Conservation (phyloP, 2,113 vertebrate species). For the Callipepla californica region DNA sequence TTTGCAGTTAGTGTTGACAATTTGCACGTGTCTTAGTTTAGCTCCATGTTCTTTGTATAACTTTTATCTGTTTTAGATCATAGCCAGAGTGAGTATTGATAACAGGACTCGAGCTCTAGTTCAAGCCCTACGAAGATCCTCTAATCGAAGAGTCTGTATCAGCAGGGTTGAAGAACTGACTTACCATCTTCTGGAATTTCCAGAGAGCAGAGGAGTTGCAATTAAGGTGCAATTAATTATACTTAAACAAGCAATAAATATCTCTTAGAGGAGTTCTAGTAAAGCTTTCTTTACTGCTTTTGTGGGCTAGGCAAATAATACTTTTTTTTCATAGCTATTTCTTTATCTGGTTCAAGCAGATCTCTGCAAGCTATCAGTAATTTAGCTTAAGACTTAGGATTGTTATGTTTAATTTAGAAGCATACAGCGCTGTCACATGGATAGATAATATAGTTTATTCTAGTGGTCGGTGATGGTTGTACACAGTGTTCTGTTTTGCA, state of each 20-base stretch:
- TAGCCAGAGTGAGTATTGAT: conserved; percentile 95
- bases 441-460: conserved; percentile 4
- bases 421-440: conserved; percentile 18
- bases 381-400: conserved; percentile 10
- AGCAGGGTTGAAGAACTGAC: conserved; percentile 94
- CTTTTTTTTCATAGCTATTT: not conserved
- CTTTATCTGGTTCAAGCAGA: not conserved
- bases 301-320: not conserved
- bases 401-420: conserved; percentile 47
- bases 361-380: not conserved
- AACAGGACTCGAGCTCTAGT: conserved; percentile 94
- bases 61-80: conserved; percentile 83
- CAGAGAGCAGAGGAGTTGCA: conserved; percentile 91
- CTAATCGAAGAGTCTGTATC: conserved; percentile 89
- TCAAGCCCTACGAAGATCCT: conserved; percentile 88
- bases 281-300: not conserved
- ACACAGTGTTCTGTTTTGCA: conserved; percentile 14
- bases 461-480: not conserved
- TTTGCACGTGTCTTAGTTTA: not conserved
- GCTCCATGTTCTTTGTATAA: not conserved
- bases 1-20: not conserved
- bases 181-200: conserved; percentile 95
- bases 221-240: conserved; percentile 84
- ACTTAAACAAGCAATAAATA: not conserved
- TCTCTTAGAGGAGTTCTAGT: fast-evolving